These are phyloP conservation scores for Tragelaphus eurycerus DNA, from an alignment of 2,797 vertebrate genomes.

Conservation along the genomic window DNA sequence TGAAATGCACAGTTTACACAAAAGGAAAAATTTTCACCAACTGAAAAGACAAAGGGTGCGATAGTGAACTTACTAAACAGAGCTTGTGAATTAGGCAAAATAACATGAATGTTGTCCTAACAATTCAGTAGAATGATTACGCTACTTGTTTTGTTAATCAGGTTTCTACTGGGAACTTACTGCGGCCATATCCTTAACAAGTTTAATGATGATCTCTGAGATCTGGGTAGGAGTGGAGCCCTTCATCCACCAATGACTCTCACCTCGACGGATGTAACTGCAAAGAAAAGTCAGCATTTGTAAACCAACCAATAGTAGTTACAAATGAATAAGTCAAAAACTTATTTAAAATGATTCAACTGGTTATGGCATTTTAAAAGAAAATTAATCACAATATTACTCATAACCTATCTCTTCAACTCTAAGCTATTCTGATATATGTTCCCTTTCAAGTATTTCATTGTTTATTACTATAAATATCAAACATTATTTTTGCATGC, in stretches of 20 bases:
- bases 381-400: background rate
- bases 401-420: background rate
- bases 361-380: background rate
- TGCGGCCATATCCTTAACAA: slow-evolving; percentile 99
- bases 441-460: slow-evolving; percentile 10
- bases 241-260: slow-evolving; percentile 99
- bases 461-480: background rate
- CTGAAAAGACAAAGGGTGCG: background rate
- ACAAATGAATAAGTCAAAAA: background rate
- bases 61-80: background rate
- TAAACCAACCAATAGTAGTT: background rate
- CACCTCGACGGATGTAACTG: slow-evolving; percentile 96
- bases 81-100: slow-evolving; percentile 30
- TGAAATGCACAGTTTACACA: slow-evolving; percentile 18
- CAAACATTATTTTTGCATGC: background rate
- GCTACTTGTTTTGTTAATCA: background rate
- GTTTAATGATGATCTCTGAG: slow-evolving; percentile 98
- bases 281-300: slow-evolving; percentile 21
- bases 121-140: background rate
- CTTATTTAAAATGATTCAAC: background rate
- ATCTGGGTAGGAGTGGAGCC: slow-evolving; percentile 98
- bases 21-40: background rate
- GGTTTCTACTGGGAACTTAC: slow-evolving; percentile 85
- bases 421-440: background rate
- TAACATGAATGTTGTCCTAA: background rate